Percentiles rank a stretch among this genome's conserved stretches.
These are phyloP conservation scores for Aleiodes leptofemur DNA, from an alignment of 2,888 invertebrate genomes.

Conservation along the genomic window DNA sequence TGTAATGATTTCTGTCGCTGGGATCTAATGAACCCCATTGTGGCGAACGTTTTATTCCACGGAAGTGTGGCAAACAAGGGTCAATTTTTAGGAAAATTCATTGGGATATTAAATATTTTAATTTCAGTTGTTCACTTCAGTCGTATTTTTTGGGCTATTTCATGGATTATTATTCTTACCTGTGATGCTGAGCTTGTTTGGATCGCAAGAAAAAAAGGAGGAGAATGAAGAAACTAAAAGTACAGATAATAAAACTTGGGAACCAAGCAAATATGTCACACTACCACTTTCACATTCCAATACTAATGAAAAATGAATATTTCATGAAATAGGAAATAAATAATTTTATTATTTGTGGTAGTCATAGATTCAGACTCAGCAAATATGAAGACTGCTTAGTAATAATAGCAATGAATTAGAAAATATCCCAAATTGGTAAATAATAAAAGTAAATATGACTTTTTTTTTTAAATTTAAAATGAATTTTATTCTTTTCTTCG, in stretches of 20 bases:
- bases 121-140: conserved; percentile 75
- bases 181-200: conserved; percentile 75
- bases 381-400: conserved; percentile 15
- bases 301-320: conserved; percentile 6
- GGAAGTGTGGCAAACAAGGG: too few species aligned
- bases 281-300: conserved; percentile 50
- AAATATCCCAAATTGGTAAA: conserved; percentile 38
- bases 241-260: conserved; percentile 42
- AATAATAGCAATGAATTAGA: conserved; percentile 28
- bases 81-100: too few species aligned
- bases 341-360: neutral
- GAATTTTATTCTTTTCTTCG: conserved; percentile 62
- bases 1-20: too few species aligned
- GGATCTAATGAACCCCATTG: too few species aligned
- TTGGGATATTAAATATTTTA: neutral
- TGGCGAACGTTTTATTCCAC: too few species aligned
- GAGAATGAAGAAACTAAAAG: conserved; percentile 35
- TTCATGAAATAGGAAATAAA: neutral
- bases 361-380: neutral
- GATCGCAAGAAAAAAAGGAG: conserved; percentile 66
- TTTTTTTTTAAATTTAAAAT: conserved; percentile 5
- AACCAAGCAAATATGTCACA: conserved; percentile 59
- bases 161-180: conserved; percentile 77
- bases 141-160: conserved; percentile 77
- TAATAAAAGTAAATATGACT: neutral